These are phyloP conservation scores for Melanchra persicariae DNA, from an alignment of 2,888 invertebrate species.

Conservation along the genomic window DNA sequence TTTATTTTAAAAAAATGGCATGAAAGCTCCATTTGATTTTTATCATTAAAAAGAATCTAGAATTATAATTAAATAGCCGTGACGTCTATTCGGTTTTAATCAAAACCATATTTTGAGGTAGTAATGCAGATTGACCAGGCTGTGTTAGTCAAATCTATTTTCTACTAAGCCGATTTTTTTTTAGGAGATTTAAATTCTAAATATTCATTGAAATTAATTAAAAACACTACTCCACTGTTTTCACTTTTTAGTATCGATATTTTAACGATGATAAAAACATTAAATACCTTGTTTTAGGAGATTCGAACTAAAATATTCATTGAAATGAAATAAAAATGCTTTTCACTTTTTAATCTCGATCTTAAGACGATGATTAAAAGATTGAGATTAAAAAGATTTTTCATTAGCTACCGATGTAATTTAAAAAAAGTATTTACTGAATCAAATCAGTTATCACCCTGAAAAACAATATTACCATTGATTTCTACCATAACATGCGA, in stretches of 20 bases:
- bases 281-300: not conserved
- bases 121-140: constrained; percentile 1
- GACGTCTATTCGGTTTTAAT: not conserved
- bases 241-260: constrained; percentile 12
- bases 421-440: not conserved
- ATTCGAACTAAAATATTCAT: constrained; percentile 9
- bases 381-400: no score
- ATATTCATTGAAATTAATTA: constrained; percentile 7
- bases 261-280: not conserved
- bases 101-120: constrained; percentile 5
- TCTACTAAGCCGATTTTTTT: not conserved
- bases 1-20: no score
- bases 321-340: not conserved
- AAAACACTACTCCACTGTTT: not conserved
- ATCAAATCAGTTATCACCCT: not conserved
- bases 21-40: no score
- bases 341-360: constrained; percentile 23
- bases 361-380: not conserved
- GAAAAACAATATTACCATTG: not conserved
- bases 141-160: constrained; percentile 5
- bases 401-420: no score
- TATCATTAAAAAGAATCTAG: not conserved
- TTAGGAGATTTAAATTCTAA: constrained; percentile 4
- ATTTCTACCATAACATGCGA: not conserved
- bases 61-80: not conserved